Evolutionary conservation across 2,113 vertebrate genomes (phyloP).

Genomic region (Calcarius ornatus): DNA sequence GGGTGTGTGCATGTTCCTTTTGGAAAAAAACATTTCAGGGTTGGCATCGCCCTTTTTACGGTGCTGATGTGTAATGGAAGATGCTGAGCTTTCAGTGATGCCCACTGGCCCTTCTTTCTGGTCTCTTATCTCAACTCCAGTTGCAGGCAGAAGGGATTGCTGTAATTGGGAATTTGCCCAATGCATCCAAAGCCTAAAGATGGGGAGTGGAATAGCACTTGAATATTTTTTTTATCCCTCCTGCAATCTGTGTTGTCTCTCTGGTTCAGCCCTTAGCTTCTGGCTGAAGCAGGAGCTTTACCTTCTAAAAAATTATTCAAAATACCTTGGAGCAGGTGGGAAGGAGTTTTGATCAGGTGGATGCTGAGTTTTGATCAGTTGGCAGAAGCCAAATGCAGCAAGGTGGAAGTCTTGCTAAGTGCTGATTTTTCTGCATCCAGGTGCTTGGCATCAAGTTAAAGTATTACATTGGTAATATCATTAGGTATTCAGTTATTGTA

Average conservation of each 20-base stretch:
- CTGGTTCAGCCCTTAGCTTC: not conserved
- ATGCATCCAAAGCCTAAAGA: not conserved
- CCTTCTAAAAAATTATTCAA: not conserved
- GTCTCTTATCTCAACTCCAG: not conserved
- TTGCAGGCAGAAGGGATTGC: not conserved
- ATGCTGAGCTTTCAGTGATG: not conserved
- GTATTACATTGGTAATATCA: slow-evolving; percentile 24
- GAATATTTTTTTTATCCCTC: not conserved
- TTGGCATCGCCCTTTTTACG: not conserved
- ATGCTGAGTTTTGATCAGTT: not conserved
- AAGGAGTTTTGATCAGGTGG: not conserved
- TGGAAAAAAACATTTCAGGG: not conserved
- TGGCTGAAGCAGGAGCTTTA: not conserved
- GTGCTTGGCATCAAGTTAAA: slow-evolving; percentile 39
- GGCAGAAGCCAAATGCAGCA: not conserved
- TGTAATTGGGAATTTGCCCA: not conserved
- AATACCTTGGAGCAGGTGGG: not conserved
- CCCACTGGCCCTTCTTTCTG: not conserved
- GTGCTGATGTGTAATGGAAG: not conserved
- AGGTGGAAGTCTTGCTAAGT: not conserved
- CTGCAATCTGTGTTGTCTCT: not conserved
- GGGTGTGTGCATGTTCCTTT: not conserved
- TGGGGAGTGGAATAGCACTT: not conserved
- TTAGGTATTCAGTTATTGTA: slow-evolving; percentile 47
- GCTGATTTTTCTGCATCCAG: not conserved